These are phyloP conservation scores for Acleris cristana DNA, from an alignment of 2,888 invertebrate genomes.

Conservation along the genomic window DNA sequence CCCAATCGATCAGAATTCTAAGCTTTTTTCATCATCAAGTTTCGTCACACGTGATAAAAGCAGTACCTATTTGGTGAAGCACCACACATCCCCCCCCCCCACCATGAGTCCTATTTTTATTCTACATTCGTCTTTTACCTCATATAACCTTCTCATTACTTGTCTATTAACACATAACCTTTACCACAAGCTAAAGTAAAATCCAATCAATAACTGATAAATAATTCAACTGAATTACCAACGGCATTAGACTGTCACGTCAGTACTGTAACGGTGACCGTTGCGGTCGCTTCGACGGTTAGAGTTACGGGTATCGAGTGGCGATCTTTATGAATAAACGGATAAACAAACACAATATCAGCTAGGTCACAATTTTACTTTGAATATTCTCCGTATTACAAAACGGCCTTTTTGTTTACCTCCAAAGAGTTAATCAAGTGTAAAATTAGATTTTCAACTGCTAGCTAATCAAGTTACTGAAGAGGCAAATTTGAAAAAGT, in stretches of 20 bases:
- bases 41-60: too few species aligned
- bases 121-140: too few species aligned
- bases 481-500: not conserved
- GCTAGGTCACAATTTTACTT: too few species aligned
- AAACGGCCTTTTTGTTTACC: too few species aligned
- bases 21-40: too few species aligned
- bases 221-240: slow-evolving; percentile 1
- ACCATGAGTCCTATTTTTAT: too few species aligned
- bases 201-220: slow-evolving; percentile 5
- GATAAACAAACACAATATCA: not conserved
- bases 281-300: slow-evolving; percentile 30
- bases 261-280: slow-evolving; percentile 27
- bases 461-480: not conserved
- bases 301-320: slow-evolving; percentile 28
- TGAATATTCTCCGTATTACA: too few species aligned
- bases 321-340: slow-evolving; percentile 23
- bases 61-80: too few species aligned
- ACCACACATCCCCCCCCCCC: too few species aligned
- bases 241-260: slow-evolving; percentile 18
- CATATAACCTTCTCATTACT: not conserved
- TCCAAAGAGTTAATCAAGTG: too few species aligned
- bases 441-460: too few species aligned
- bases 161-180: not conserved
- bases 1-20: too few species aligned
- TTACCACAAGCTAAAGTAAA: not conserved